Conservation (phyloP, 2,113 vertebrate genomes). For the Toxotes jaculatrix region DNA sequence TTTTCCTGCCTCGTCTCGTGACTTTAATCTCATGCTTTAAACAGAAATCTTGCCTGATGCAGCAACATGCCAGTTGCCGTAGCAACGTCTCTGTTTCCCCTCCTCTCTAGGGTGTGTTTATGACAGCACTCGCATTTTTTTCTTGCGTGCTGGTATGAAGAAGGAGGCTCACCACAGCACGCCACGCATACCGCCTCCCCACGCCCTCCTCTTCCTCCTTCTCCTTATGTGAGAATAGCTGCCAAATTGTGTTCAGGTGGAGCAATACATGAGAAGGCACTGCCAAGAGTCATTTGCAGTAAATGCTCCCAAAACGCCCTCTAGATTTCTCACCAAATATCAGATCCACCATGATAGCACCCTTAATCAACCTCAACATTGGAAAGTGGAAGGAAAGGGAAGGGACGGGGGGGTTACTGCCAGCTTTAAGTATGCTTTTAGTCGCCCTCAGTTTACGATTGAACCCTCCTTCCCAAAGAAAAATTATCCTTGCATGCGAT, state of each 20-base stretch:
- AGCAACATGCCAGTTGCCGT: slow-evolving; percentile 49
- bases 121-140: slow-evolving; percentile 67
- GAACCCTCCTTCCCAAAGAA: slow-evolving; percentile 62
- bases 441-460: slow-evolving; percentile 62
- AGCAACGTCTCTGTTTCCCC: slow-evolving; percentile 72
- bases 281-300: slow-evolving; percentile 79
- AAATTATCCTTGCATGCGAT: slow-evolving; percentile 77
- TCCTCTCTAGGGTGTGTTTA: slow-evolving; percentile 71
- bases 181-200: slow-evolving; percentile 24
- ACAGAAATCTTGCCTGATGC: slow-evolving; percentile 62
- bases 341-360: slow-evolving; percentile 69
- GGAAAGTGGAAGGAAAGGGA: slow-evolving; percentile 65
- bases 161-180: slow-evolving; percentile 58
- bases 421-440: slow-evolving; percentile 77
- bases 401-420: slow-evolving; percentile 35
- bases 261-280: slow-evolving; percentile 67
- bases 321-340: slow-evolving; percentile 77
- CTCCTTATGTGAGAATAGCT: slow-evolving; percentile 47
- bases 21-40: slow-evolving; percentile 63
- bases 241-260: slow-evolving; percentile 84
- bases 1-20: slow-evolving; percentile 51
- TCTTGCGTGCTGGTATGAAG: slow-evolving; percentile 68
- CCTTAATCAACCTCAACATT: slow-evolving; percentile 76
- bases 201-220: background rate
- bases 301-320: slow-evolving; percentile 74